phyloP scores from a whole-genome alignment of 1,140 invertebrate species.

The Scaptodrosophila lebanonensis region DNA sequence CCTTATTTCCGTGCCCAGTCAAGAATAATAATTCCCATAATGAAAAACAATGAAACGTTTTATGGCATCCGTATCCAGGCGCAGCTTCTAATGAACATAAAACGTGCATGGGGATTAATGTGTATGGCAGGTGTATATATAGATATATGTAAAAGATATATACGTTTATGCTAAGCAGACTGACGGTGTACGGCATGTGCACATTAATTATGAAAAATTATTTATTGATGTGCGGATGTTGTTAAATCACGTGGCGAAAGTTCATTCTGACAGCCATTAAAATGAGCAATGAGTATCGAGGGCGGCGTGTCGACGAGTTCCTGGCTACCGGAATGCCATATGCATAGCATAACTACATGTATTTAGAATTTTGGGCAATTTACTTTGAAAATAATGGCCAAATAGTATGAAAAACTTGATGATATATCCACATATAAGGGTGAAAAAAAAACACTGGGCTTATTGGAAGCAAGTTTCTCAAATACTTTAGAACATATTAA shows the following conservation, averaged over 20 bases:
- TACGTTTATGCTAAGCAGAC: conserved; percentile 14
- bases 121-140: neutral
- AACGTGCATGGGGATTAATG: conserved; percentile 26
- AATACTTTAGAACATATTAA: too few species aligned
- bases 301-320: too few species aligned
- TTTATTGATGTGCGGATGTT: conserved; percentile 53
- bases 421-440: too few species aligned
- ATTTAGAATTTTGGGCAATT: too few species aligned
- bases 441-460: too few species aligned
- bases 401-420: too few species aligned
- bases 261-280: conserved; percentile 61
- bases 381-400: too few species aligned
- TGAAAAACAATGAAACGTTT: conserved; percentile 36
- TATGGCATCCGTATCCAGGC: conserved; percentile 3
- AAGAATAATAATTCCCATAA: conserved; percentile 24
- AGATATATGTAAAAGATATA: neutral
- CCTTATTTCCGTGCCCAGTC: conserved; percentile 4
- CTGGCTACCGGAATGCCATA: too few species aligned
- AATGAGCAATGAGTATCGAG: conserved; percentile 42
- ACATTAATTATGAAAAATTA: conserved; percentile 63
- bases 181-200: neutral
- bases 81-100: conserved; percentile 34
- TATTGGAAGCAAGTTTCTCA: too few species aligned
- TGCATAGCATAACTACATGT: too few species aligned
- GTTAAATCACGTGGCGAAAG: conserved; percentile 58